These are phyloP conservation scores for Liparis tanakae DNA, from an alignment of 2,797 vertebrate species.

Conservation along the genomic window DNA sequence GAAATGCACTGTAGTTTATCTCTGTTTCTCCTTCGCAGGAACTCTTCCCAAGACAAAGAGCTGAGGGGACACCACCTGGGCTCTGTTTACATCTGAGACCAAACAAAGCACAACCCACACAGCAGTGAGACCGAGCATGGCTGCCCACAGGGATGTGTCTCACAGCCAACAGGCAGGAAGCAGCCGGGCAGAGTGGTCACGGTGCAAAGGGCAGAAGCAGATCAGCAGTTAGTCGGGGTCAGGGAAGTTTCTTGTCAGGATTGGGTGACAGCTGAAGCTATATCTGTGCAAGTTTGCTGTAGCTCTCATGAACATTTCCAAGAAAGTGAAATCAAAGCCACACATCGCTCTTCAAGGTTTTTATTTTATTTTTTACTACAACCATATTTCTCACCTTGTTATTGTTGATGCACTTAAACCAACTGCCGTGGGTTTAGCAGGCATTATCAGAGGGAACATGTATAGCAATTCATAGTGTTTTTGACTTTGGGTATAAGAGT, in stretches of 20 bases:
- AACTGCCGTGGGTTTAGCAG: not conserved
- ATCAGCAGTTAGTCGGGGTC: conserved; percentile 44
- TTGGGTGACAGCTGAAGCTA: conserved; percentile 63
- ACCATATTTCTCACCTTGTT: not conserved
- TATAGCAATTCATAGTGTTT: not conserved
- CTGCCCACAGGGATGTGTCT: conserved; percentile 6
- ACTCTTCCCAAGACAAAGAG: conserved; percentile 19
- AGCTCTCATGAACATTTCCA: conserved; percentile 25
- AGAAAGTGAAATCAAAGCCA: conserved; percentile 16
- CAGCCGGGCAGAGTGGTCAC: conserved; percentile 3
- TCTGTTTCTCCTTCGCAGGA: conserved; percentile 2
- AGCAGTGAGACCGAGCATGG: conserved; percentile 19
- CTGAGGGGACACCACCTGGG: conserved; percentile 2
- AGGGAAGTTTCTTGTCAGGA: conserved; percentile 17
- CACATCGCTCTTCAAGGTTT: not conserved
- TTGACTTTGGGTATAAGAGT: not conserved
- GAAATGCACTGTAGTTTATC: not conserved
- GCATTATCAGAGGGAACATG: not conserved
- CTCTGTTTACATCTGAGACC: conserved; percentile 2
- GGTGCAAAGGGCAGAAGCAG: conserved; percentile 26
- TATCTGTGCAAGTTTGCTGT: conserved; percentile 19
- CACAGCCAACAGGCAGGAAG: not conserved
- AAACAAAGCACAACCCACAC: conserved; percentile 32
- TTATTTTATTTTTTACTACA: not conserved
- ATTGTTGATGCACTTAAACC: not conserved